Conservation (phyloP, 2,113 vertebrate genomes). For the Corydoras sp. region DNA sequence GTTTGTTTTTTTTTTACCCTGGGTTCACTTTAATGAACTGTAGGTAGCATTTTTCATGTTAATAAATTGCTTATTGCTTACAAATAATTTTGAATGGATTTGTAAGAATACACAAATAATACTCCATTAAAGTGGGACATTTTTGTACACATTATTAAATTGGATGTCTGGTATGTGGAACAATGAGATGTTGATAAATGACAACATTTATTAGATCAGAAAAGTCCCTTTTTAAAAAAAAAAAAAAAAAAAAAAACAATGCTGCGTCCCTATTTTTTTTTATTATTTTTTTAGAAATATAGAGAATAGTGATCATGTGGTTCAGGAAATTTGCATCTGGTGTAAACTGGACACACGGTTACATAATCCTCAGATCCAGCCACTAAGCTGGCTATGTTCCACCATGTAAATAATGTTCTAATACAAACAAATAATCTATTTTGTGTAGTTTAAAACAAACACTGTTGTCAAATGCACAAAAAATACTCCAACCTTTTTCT, state of each 20-base stretch:
- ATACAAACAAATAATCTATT: not conserved
- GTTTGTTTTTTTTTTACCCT: constrained; percentile 12
- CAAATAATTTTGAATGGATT: constrained; percentile 1
- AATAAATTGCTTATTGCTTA: constrained; percentile 29
- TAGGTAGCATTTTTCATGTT: constrained; percentile 38
- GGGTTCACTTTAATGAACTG: constrained; percentile 20
- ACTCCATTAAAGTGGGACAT: too few relatives aligned
- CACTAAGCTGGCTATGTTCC: not conserved
- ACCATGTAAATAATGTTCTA: not conserved
- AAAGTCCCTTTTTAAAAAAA: too few relatives aligned
- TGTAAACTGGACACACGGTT: not conserved
- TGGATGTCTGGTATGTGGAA: too few relatives aligned
- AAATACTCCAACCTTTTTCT: not conserved
- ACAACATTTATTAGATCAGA: too few relatives aligned
- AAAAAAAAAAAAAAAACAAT: too few relatives aligned
- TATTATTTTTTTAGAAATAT: too few relatives aligned
- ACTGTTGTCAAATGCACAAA: not conserved
- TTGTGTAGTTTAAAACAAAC: too few relatives aligned
- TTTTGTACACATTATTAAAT: too few relatives aligned
- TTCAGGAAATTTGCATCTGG: not conserved
- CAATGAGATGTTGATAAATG: too few relatives aligned
- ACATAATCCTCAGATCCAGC: not conserved
- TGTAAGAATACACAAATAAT: not conserved
- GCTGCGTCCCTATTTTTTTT: too few relatives aligned
- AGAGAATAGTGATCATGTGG: not conserved